Evolutionary conservation across 2,888 invertebrate species (phyloP).

Genomic region (Conus canariensis): DNA sequence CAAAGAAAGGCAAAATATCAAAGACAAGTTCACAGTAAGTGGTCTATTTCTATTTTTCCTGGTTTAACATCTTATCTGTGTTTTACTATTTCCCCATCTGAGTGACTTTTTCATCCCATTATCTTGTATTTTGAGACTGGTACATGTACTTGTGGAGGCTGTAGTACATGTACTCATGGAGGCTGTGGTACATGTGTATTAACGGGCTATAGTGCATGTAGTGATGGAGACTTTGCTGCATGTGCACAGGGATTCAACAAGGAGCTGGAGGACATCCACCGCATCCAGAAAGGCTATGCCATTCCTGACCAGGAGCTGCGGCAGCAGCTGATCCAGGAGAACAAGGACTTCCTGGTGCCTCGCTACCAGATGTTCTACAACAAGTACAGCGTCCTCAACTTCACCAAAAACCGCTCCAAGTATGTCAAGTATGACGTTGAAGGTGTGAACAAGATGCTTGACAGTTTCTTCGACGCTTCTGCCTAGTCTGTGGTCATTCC

Average conservation of each 20-base stretch:
- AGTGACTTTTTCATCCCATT: no score
- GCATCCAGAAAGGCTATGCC: slow-evolving; percentile 92
- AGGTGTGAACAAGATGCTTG: slow-evolving; percentile 90
- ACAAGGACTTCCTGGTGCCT: slow-evolving; percentile 92
- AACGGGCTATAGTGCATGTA: no score
- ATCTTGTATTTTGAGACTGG: no score
- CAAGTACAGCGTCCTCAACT: slow-evolving; percentile 84
- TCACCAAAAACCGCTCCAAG: slow-evolving; percentile 95
- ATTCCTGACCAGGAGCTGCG: slow-evolving; percentile 95
- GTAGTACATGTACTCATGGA: no score
- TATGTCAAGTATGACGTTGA: slow-evolving; percentile 94
- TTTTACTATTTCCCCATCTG: no score
- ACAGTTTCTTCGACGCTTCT: slow-evolving; percentile 90
- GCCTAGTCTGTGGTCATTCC: slow-evolving; percentile 53
- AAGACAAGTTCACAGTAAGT: slow-evolving; percentile 92
- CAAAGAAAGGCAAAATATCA: slow-evolving; percentile 90
- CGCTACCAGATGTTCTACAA: slow-evolving; percentile 83
- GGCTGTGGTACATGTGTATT: no score
- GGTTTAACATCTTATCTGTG: background rate
- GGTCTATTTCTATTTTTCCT: background rate
- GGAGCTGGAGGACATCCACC: slow-evolving; percentile 93
- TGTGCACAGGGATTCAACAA: slow-evolving; percentile 89
- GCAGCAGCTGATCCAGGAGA: slow-evolving; percentile 92
- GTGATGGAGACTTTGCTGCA: no score
- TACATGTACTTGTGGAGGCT: no score